These are phyloP conservation scores for Lonchura striata DNA, from an alignment of 2,113 vertebrate species.

Conservation along the genomic window DNA sequence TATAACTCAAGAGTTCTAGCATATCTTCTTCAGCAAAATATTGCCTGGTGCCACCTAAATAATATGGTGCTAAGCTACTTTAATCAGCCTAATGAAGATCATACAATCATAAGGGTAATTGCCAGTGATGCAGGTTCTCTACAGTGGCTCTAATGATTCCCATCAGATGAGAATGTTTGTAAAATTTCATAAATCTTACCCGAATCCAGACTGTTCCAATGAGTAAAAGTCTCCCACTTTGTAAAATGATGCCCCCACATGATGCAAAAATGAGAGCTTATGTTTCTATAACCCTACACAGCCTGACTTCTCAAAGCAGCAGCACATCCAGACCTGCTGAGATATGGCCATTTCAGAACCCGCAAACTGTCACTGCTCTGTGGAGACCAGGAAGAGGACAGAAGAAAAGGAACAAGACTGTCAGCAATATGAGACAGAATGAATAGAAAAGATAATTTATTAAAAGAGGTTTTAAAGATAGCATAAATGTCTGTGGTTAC, in stretches of 20 bases:
- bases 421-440: background rate
- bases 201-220: background rate
- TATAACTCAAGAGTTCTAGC: background rate
- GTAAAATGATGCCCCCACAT: background rate
- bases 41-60: background rate
- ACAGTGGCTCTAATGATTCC: background rate
- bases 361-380: background rate
- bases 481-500: background rate
- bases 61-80: background rate
- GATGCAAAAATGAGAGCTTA: background rate
- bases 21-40: background rate
- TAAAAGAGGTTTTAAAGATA: background rate
- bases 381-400: background rate
- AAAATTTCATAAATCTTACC: background rate
- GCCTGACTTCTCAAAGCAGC: background rate
- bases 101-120: background rate
- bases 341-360: background rate
- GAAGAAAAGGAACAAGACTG: background rate
- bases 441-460: background rate
- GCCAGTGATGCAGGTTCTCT: background rate
- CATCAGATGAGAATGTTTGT: background rate
- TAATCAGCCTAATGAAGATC: constrained; percentile 31
- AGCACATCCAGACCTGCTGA: background rate
- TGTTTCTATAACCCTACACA: background rate
- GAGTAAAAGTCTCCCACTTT: background rate